phyloP scores from a whole-genome alignment of 2,888 invertebrate species.

The Oscheius onirici region DNA sequence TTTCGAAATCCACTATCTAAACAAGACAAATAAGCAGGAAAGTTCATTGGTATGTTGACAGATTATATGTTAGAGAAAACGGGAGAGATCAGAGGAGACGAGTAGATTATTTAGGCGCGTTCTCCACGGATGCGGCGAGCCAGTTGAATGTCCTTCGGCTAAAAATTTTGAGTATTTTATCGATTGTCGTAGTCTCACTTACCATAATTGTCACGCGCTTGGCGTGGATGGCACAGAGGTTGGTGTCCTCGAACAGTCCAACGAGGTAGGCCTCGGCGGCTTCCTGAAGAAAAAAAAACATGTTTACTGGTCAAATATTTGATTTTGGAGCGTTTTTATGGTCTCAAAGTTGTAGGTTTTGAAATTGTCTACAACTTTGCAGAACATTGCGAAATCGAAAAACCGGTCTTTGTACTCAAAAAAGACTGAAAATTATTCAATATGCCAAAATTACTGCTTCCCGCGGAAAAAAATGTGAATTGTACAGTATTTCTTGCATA shows the following conservation, averaged over 20 bases:
- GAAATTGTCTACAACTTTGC: too few species aligned
- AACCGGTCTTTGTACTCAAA: too few species aligned
- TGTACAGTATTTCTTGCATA: too few species aligned
- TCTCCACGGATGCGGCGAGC: slow-evolving; percentile 39
- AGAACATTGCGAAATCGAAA: too few species aligned
- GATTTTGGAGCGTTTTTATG: not conserved
- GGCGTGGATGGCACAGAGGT: slow-evolving; percentile 95
- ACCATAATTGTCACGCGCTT: slow-evolving; percentile 94
- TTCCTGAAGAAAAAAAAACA: slow-evolving; percentile 35
- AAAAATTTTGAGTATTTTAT: slow-evolving; percentile 76
- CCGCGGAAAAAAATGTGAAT: too few species aligned
- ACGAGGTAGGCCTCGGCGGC: slow-evolving; percentile 84
- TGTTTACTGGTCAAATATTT: not conserved
- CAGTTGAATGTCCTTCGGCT: slow-evolving; percentile 76
- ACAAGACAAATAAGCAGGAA: too few species aligned
- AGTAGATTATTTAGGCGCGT: not conserved
- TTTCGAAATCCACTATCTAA: too few species aligned
- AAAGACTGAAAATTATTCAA: too few species aligned
- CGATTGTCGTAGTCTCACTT: too few species aligned
- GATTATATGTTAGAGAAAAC: not conserved
- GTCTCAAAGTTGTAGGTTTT: not conserved
- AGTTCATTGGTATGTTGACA: not conserved
- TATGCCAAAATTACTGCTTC: too few species aligned
- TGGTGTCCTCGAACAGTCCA: slow-evolving; percentile 94
- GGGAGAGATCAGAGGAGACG: not conserved